A percentile compares a stretch with the other conserved stretches of the same genome.
These are phyloP conservation scores for Caenorhabditis sulstoni DNA, from an alignment of 2,888 invertebrate species.

Conservation along the genomic window DNA sequence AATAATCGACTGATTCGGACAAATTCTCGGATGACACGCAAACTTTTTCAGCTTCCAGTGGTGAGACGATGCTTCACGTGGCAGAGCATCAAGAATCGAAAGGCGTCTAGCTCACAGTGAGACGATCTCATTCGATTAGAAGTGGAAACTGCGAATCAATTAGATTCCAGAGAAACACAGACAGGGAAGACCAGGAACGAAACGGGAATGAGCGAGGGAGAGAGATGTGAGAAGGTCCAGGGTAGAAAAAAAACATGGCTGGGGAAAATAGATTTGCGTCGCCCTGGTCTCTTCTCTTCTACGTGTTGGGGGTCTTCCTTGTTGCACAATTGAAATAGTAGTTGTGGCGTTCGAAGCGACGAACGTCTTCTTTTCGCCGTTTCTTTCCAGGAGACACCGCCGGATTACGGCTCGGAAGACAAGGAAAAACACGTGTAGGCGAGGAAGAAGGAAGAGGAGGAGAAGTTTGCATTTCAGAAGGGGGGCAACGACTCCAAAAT, in stretches of 20 bases:
- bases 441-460: not conserved
- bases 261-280: slow-evolving; percentile 35
- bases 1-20: too few relatives aligned
- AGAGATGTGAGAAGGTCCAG: not conserved
- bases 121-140: too few relatives aligned
- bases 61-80: too few relatives aligned
- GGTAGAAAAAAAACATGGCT: slow-evolving; percentile 9
- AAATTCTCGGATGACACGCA: too few relatives aligned
- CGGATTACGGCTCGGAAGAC: not conserved
- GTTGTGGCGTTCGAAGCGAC: slow-evolving; percentile 20
- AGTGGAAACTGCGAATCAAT: too few relatives aligned
- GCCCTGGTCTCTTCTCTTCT: slow-evolving; percentile 17
- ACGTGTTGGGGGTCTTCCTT: slow-evolving; percentile 1
- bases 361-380: too few relatives aligned
- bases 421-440: not conserved
- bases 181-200: slow-evolving; percentile 1
- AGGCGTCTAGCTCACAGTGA: too few relatives aligned
- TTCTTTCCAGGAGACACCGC: not conserved
- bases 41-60: too few relatives aligned
- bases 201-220: not conserved
- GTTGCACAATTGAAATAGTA: slow-evolving; percentile 26
- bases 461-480: not conserved
- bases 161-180: not conserved
- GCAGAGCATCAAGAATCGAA: too few relatives aligned
- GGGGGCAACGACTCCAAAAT: not conserved